A percentile compares a stretch with the other conserved stretches of the same genome.
These are phyloP conservation scores for Podarcis cretensis DNA, from an alignment of 2,113 vertebrate species.

Conservation along the genomic window DNA sequence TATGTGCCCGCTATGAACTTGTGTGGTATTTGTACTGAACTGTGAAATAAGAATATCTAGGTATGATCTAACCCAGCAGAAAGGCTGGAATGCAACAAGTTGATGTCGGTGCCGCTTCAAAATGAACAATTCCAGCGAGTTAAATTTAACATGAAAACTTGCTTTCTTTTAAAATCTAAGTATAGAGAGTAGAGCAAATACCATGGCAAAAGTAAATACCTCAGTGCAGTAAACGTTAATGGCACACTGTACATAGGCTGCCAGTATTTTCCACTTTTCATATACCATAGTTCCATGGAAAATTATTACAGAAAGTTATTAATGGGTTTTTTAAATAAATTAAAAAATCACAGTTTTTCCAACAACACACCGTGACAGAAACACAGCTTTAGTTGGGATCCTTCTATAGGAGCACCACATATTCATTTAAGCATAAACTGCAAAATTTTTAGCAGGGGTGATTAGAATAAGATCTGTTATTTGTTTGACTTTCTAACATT, in stretches of 20 bases:
- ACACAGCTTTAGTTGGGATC: constrained; percentile 25
- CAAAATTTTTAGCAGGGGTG: not conserved
- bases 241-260: not conserved
- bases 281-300: constrained; percentile 17
- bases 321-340: not conserved
- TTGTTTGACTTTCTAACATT: too few relatives aligned
- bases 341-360: constrained; percentile 35
- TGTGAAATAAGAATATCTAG: not conserved
- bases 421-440: not conserved
- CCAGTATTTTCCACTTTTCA: not conserved
- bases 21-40: not conserved
- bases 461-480: too few relatives aligned
- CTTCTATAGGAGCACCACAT: constrained; percentile 2
- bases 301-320: constrained; percentile 9
- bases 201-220: not conserved
- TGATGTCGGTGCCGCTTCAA: not conserved
- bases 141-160: constrained; percentile 4
- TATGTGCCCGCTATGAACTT: not conserved
- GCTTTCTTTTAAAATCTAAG: not conserved
- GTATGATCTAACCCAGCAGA: not conserved
- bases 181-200: constrained; percentile 2
- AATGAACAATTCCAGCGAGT: not conserved
- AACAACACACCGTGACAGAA: constrained; percentile 39
- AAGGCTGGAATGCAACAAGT: not conserved
- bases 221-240: not conserved